Base-by-base conservation (phyloP, 2,888 invertebrate genomes). In the Pterostichus madidus region DNA sequence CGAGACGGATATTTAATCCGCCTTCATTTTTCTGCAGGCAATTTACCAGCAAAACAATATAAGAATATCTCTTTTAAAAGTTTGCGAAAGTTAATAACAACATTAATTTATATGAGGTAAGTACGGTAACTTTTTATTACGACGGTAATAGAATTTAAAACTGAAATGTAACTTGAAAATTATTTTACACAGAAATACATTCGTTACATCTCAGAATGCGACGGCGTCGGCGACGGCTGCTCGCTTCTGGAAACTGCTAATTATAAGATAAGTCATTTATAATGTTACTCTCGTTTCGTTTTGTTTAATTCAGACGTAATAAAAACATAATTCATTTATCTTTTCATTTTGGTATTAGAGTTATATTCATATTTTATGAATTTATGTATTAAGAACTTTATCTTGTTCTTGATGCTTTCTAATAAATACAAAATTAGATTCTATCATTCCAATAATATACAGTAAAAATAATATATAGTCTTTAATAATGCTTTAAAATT, bases 41-140 rank as follows among this genome's bases (percentile, higher is more conserved):
- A 81, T 81, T 81, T 73, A 73, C 39, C 80, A 81, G 73, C 35
- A 81, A 80, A 81, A 81, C 71, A 81, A 73, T 73, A 81, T 81
- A 73, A 81, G 80, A 81, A 81, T 81, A 81, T 81, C 80, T 81
- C 73, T 81, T 81, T 81, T 81, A 81, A 81, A 81, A 81, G 80
- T 81, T 81, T 81, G 73, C 80, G 11, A 81, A 81, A 81, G 80
- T 81, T 81, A 81, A 81, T 81, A 81, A 81, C 59, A 73, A 81
- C 59, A 73, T 81, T 81, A 81, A 81, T 81, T 81, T 81, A 73
- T 53, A 81, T 73, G 59, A 78, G 31, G 24, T 46, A 78, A 78
- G 76, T 76, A 53, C 35, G 64, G 39, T 35, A 76, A 76, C 31
- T 76, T 76, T 76, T 76, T 76, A 76, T 76, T 53, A 32, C 52